phyloP scores from a whole-genome alignment of 1,140 invertebrate species.

The Macrosteles quadrilineatus region DNA sequence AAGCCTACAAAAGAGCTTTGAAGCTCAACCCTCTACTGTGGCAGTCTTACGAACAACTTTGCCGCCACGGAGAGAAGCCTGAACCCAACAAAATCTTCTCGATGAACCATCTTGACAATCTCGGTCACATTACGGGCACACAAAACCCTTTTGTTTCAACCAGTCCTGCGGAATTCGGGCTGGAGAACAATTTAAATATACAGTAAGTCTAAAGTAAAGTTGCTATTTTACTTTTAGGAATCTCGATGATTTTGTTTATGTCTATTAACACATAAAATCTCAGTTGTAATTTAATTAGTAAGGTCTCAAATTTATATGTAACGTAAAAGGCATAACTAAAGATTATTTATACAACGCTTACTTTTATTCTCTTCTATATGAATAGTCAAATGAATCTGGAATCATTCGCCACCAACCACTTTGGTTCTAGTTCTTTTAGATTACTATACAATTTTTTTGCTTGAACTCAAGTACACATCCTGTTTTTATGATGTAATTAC shows the following conservation, averaged over 20 bases:
- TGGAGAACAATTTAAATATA: constrained; percentile 7
- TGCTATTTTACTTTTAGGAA: no score
- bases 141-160: neutral
- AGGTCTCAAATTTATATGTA: constrained; percentile 60
- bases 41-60: constrained; percentile 88
- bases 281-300: constrained; percentile 68
- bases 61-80: constrained; percentile 82
- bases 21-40: constrained; percentile 95
- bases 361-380: constrained; percentile 86
- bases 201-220: constrained; percentile 57
- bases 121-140: constrained; percentile 48
- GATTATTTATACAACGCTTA: constrained; percentile 90
- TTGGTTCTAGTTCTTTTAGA: no score
- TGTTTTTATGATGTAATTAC: no score
- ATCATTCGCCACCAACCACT: no score
- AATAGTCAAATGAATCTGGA: no score
- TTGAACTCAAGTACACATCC: no score
- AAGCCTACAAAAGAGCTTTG: constrained; percentile 74
- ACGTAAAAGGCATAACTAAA: constrained; percentile 74
- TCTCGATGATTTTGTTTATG: no score
- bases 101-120: constrained; percentile 63
- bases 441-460: no score
- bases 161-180: neutral
- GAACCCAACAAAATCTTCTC: constrained; percentile 78
- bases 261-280: no score